Percentiles rank a stretch among this genome's conserved stretches.
phyloP scores from a whole-genome alignment of 2,113 vertebrate species.

The Quiscalus mexicanus region DNA sequence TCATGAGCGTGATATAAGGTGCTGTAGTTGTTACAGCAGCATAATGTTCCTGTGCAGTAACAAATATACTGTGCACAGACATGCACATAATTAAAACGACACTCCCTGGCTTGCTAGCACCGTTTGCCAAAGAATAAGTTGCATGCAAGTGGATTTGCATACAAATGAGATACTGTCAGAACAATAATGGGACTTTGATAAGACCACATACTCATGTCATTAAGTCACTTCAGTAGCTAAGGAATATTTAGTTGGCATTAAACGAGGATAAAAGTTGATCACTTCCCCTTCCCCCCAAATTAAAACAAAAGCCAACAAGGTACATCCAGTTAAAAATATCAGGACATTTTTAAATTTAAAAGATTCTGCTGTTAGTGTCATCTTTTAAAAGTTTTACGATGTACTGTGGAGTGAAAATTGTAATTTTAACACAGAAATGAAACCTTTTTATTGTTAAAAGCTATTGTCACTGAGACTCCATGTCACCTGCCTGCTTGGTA shows the following conservation, averaged over 20 bases:
- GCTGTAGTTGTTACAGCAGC: neutral
- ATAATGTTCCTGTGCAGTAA: constrained; percentile 64
- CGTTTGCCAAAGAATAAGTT: constrained; percentile 73
- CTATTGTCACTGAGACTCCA: neutral
- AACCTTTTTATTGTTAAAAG: neutral
- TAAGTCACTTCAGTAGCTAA: constrained; percentile 65
- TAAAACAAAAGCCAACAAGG: constrained; percentile 28
- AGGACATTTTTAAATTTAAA: neutral
- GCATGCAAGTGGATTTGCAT: constrained; percentile 76
- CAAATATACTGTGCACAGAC: constrained; percentile 61
- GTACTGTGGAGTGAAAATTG: neutral
- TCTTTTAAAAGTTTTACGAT: constrained; percentile 2
- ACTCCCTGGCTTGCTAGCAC: constrained; percentile 57
- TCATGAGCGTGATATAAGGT: constrained; percentile 44
- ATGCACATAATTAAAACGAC: constrained; percentile 65
- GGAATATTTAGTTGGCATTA: constrained; percentile 50
- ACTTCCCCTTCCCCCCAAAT: constrained; percentile 30
- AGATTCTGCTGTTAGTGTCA: neutral
- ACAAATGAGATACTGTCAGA: constrained; percentile 77
- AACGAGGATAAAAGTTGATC: constrained; percentile 59
- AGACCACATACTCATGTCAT: constrained; percentile 68
- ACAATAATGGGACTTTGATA: constrained; percentile 70
- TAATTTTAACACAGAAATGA: neutral
- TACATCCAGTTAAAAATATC: neutral
- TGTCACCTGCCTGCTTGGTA: neutral